phyloP scores from a whole-genome alignment of 2,113 vertebrate genomes.

The Syngnathus floridae region DNA sequence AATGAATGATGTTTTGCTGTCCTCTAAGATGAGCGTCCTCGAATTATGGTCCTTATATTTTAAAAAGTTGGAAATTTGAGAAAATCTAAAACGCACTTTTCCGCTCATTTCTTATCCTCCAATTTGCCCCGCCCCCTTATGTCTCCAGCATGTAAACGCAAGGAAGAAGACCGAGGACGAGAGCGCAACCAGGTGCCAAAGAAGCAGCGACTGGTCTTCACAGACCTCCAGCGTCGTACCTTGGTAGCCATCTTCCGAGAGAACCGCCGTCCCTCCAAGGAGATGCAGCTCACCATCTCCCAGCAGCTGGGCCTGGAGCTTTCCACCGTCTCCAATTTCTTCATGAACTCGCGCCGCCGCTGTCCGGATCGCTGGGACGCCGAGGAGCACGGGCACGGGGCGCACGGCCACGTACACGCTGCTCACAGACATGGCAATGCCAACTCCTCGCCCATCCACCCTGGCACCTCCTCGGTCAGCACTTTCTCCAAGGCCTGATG shows the following conservation, averaged over 20 bases:
- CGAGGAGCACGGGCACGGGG: conserved; percentile 56
- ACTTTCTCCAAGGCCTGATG: conserved; percentile 93
- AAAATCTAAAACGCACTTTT: background rate
- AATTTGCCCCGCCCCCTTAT: background rate
- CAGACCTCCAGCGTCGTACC: conserved; percentile 96
- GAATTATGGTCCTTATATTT: background rate
- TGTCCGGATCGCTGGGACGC: conserved; percentile 89
- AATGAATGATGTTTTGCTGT: background rate
- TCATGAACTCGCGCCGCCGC: conserved; percentile 96
- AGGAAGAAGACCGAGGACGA: conserved; percentile 95
- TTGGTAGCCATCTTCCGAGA: conserved; percentile 98
- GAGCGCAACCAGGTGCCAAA: conserved; percentile 91
- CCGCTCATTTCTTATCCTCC: background rate
- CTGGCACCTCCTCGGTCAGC: conserved; percentile 75
- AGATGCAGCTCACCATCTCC: conserved; percentile 98
- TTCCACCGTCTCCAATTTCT: conserved; percentile 98
- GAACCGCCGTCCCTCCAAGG: conserved; percentile 96
- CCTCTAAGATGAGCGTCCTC: background rate
- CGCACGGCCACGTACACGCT: conserved; percentile 49
- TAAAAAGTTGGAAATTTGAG: background rate
- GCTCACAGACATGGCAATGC: conserved; percentile 51
- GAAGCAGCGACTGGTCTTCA: conserved; percentile 98
- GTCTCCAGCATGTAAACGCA: conserved; percentile 89
- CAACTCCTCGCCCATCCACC: conserved; percentile 75
- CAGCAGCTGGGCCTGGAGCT: conserved; percentile 97